A percentile compares a stretch with the other conserved stretches of the same genome.
These are phyloP conservation scores for Tinea semifulvella DNA, from an alignment of 2,888 invertebrate species.

Conservation along the genomic window DNA sequence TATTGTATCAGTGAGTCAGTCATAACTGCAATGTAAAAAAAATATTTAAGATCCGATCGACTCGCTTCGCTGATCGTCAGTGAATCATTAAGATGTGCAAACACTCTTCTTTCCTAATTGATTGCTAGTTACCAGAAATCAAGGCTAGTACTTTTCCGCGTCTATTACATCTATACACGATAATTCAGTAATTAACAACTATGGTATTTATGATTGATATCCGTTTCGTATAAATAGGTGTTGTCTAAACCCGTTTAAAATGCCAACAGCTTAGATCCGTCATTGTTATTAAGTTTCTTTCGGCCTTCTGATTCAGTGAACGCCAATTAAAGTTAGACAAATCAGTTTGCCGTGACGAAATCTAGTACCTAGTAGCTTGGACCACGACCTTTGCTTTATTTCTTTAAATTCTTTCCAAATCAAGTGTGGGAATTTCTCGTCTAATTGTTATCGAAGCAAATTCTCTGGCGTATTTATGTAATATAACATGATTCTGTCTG, in stretches of 20 bases:
- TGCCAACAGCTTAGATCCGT: neutral
- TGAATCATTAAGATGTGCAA: conserved; percentile 4
- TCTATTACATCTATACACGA: neutral
- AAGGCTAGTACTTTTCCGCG: conserved; percentile 6
- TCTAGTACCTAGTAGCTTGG: no score
- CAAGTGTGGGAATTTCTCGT: no score
- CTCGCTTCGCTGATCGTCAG: neutral
- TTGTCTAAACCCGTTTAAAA: conserved; percentile 2
- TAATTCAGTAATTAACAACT: neutral
- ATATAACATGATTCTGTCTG: no score
- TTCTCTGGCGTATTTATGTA: no score
- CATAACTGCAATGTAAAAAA: neutral
- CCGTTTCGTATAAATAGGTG: neutral
- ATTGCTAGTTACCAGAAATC: neutral
- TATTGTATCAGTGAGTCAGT: conserved; percentile 5
- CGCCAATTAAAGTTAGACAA: conserved; percentile 1
- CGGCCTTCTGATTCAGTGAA: conserved; percentile 2
- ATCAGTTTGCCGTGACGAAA: conserved; percentile 1
- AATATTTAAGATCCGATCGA: neutral
- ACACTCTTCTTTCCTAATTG: neutral
- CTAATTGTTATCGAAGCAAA: no score
- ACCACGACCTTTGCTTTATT: no score
- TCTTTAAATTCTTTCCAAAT: no score
- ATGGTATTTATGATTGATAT: neutral
- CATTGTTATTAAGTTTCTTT: conserved; percentile 1